A percentile compares a stretch with the other conserved stretches of the same genome.
Evolutionary conservation across 1,140 invertebrate genomes (phyloP).

Genomic region (Parasteatoda tepidariorum): DNA sequence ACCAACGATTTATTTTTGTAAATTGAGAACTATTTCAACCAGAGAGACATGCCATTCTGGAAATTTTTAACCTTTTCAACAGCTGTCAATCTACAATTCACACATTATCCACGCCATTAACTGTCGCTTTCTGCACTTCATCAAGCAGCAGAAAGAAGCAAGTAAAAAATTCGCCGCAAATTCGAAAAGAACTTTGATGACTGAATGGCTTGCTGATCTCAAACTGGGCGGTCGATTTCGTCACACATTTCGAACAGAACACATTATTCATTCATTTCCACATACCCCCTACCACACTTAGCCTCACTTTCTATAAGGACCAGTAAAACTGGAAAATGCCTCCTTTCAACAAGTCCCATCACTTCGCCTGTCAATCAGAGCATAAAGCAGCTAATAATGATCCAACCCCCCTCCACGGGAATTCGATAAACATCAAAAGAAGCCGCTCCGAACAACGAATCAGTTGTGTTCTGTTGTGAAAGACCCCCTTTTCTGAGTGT

Average conservation of each 20-base stretch:
- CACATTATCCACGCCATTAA: neutral
- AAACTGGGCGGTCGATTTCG: neutral
- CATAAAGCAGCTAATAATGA: conserved; percentile 41
- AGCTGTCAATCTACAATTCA: neutral
- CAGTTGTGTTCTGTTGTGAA: neutral
- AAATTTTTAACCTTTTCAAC: neutral
- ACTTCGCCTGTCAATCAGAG: conserved; percentile 45
- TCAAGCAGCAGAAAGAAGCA: too few species aligned
- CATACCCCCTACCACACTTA: neutral
- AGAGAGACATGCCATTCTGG: too few species aligned
- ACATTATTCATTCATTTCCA: neutral
- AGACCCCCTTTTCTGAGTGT: neutral
- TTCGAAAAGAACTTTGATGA: neutral
- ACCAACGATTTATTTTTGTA: too few species aligned
- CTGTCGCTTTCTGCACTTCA: neutral
- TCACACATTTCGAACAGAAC: neutral
- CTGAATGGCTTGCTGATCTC: neutral
- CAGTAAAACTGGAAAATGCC: conserved; percentile 4
- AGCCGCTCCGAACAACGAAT: neutral
- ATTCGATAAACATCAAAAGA: conserved; percentile 41
- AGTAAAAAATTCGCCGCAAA: neutral
- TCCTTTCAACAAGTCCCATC: conserved; percentile 28
- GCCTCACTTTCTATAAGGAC: neutral
- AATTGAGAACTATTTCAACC: too few species aligned
- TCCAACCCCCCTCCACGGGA: conserved; percentile 17